phyloP scores from a whole-genome alignment of 2,113 vertebrate species.

The Parus major region DNA sequence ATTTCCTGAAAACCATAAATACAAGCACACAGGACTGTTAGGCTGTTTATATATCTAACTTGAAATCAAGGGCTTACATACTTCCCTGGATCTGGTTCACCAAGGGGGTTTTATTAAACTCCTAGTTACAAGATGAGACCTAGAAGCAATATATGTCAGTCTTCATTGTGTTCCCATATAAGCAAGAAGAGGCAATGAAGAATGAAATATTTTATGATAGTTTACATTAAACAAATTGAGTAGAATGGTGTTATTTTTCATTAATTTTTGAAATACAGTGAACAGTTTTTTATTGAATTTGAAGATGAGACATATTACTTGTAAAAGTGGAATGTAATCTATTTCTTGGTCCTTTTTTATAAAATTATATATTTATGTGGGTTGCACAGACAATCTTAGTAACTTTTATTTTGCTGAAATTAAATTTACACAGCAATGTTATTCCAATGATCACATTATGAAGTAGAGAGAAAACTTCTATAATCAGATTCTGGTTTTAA shows the following conservation, averaged over 20 bases:
- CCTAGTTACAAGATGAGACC: background rate
- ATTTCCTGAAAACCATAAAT: slow-evolving; percentile 32
- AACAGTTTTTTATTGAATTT: slow-evolving; percentile 1
- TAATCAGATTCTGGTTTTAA: slow-evolving; percentile 7
- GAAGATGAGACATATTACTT: background rate
- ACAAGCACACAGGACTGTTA: background rate
- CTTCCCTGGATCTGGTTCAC: background rate
- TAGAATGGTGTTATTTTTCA: background rate
- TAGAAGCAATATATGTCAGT: background rate
- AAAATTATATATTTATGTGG: background rate
- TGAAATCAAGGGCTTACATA: background rate
- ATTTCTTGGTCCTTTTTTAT: background rate
- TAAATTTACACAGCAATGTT: background rate
- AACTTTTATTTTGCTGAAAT: slow-evolving; percentile 22
- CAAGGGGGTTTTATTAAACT: background rate
- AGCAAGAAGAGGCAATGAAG: background rate
- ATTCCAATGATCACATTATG: background rate
- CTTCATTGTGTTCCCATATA: background rate
- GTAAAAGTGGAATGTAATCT: background rate
- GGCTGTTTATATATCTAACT: background rate
- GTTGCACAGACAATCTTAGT: background rate
- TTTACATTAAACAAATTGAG: background rate
- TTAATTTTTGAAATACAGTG: background rate
- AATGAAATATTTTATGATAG: background rate
- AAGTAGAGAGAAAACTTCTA: background rate